These are phyloP conservation scores for Lamellibrachia columna DNA, from an alignment of 2,888 invertebrate species.

Conservation along the genomic window DNA sequence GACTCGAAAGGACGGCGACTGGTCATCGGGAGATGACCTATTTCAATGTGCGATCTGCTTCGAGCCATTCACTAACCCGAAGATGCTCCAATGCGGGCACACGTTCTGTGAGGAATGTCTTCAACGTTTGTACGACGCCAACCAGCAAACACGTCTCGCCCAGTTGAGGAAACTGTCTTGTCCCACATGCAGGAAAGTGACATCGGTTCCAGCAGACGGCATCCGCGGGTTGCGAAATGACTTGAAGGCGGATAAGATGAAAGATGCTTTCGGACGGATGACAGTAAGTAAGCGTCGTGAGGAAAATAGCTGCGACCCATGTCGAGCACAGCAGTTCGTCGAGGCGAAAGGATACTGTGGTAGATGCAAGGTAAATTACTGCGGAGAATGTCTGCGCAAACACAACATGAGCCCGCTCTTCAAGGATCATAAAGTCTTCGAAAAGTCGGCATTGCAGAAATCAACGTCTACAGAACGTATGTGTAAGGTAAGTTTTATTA, in stretches of 20 bases:
- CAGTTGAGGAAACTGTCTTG: conserved; percentile 42
- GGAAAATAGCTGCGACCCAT: conserved; percentile 26
- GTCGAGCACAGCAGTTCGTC: too few species aligned
- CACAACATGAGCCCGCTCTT: conserved; percentile 42
- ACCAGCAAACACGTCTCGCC: conserved; percentile 39
- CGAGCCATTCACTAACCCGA: conserved; percentile 41
- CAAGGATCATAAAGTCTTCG: conserved; percentile 36
- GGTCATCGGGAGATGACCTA: conserved; percentile 35
- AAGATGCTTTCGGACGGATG: background rate
- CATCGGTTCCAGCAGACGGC: conserved; percentile 40
- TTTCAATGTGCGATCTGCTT: conserved; percentile 48
- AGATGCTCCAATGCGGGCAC: conserved; percentile 46
- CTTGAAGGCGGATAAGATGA: conserved; percentile 38
- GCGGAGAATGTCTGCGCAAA: conserved; percentile 36
- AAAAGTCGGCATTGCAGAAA: background rate
- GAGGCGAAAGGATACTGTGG: conserved; percentile 34
- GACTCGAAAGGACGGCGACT: background rate
- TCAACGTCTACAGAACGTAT: too few species aligned
- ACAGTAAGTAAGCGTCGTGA: background rate
- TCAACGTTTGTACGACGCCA: conserved; percentile 39
- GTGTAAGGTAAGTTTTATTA: too few species aligned
- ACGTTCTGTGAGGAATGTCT: conserved; percentile 45
- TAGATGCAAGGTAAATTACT: conserved; percentile 42
- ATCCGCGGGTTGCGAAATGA: conserved; percentile 41
- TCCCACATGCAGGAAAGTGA: conserved; percentile 45